Conservation (phyloP, 2,888 invertebrate species). For the Euproctis similis region DNA sequence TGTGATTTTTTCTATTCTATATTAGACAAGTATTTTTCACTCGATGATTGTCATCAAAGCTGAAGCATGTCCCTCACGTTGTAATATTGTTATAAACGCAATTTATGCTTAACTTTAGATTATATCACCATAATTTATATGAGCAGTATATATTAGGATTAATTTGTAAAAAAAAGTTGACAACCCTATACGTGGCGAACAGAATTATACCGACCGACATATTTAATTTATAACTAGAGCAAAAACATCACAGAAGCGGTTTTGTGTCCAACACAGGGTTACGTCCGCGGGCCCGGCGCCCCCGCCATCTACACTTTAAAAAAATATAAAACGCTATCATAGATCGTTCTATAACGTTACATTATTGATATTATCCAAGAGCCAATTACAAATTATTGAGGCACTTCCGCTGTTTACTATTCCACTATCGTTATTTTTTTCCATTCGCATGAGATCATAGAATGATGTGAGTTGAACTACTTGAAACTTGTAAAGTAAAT, state of each 20-base stretch:
- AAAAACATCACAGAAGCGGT: conserved; percentile 67
- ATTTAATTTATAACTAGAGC: conserved; percentile 47
- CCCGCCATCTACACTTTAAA: conserved; percentile 48
- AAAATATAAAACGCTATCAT: conserved; percentile 67
- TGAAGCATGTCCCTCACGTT: too few relatives aligned
- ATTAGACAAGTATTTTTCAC: too few relatives aligned
- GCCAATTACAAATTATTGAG: conserved; percentile 46
- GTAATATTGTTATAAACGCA: too few relatives aligned
- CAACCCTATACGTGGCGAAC: conserved; percentile 8
- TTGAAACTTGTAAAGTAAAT: conserved; percentile 38
- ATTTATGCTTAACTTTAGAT: too few relatives aligned
- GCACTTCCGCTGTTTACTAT: conserved; percentile 58
- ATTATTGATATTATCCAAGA: conserved; percentile 50
- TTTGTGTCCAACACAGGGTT: conserved; percentile 50
- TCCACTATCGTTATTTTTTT: conserved; percentile 18
- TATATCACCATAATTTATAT: conserved; percentile 31
- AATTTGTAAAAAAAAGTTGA: too few relatives aligned
- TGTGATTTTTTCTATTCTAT: too few relatives aligned
- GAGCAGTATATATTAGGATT: too few relatives aligned
- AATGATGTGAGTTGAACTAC: conserved; percentile 30
- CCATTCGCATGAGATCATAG: conserved; percentile 45
- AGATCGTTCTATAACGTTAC: conserved; percentile 54
- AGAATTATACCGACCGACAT: conserved; percentile 32
- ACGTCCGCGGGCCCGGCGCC: conserved; percentile 39
- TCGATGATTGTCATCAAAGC: too few relatives aligned